Evolutionary conservation across 2,113 vertebrate genomes (phyloP).

Genomic region (Cisticola juncidis): DNA sequence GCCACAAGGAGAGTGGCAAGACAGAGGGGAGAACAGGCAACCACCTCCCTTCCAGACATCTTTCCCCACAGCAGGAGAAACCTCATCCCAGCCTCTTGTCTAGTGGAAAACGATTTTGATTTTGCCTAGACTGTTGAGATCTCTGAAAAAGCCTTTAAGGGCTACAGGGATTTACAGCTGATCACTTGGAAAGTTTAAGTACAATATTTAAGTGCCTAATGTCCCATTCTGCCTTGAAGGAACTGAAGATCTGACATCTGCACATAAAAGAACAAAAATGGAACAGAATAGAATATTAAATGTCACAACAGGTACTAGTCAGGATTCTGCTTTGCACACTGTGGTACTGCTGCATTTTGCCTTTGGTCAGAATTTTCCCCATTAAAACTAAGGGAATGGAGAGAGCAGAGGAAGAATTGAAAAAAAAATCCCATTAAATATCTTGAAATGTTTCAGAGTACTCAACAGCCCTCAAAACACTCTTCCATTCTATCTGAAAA

Average conservation of each 20-base stretch:
- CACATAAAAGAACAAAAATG: not conserved
- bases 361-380: not conserved
- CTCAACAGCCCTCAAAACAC: not conserved
- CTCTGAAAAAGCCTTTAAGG: not conserved
- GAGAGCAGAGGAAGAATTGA: not conserved
- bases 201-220: not conserved
- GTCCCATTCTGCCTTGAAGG: not conserved
- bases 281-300: not conserved
- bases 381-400: not conserved
- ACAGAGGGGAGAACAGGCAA: not conserved
- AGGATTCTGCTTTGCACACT: not conserved
- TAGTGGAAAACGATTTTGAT: not conserved
- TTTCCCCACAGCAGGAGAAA: not conserved
- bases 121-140: not conserved
- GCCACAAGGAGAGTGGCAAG: not conserved
- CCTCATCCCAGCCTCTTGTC: not conserved
- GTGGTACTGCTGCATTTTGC: not conserved
- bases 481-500: not conserved
- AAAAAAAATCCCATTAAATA: not conserved
- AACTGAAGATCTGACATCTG: not conserved
- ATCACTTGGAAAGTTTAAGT: not conserved
- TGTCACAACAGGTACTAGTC: not conserved
- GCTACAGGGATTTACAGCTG: accelerated
- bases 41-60: not conserved
- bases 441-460: not conserved